phyloP scores from a whole-genome alignment of 1,140 invertebrate species.

The Aphaenogaster rudis region DNA sequence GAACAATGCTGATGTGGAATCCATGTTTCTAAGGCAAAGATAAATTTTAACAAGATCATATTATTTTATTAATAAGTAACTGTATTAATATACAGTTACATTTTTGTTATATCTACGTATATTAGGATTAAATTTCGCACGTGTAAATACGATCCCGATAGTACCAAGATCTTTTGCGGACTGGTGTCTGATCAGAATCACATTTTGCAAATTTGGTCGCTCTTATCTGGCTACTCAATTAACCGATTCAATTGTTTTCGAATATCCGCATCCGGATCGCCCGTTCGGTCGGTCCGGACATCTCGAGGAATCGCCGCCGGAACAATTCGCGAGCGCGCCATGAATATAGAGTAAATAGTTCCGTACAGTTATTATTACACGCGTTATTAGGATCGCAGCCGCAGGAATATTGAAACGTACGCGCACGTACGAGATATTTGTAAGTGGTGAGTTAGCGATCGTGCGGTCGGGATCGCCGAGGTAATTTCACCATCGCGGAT shows the following conservation, averaged over 20 bases:
- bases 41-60: not conserved
- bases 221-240: conserved; percentile 28
- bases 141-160: not conserved
- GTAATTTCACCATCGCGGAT: conserved; percentile 2
- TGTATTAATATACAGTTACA: no score
- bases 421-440: conserved; percentile 46
- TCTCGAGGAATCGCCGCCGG: conserved; percentile 45
- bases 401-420: conserved; percentile 44
- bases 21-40: not conserved
- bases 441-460: conserved; percentile 48
- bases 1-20: not conserved
- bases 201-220: not conserved
- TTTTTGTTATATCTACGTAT: not conserved
- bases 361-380: conserved; percentile 52
- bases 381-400: conserved; percentile 51
- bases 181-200: not conserved
- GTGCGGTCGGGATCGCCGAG: conserved; percentile 25
- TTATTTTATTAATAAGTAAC: not conserved
- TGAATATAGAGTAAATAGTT: conserved; percentile 65
- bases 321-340: conserved; percentile 35
- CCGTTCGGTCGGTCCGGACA: conserved; percentile 16
- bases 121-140: not conserved
- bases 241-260: conserved; percentile 38
- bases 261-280: conserved; percentile 30
- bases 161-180: not conserved